Evolutionary conservation across 2,888 invertebrate genomes (phyloP).

Genomic region (Byasa hedistus): DNA sequence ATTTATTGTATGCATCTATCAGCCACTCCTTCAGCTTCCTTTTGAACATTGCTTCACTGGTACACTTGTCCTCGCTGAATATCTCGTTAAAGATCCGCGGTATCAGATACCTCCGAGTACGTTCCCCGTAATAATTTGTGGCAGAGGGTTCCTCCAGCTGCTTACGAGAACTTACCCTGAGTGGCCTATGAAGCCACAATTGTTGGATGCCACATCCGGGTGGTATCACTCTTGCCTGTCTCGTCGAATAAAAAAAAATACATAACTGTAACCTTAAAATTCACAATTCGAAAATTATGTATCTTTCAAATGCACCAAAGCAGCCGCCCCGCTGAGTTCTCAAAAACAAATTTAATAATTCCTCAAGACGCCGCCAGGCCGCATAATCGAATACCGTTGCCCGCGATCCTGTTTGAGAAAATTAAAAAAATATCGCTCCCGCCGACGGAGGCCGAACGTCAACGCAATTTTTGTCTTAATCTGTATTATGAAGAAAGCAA

Average conservation of each 20-base stretch:
- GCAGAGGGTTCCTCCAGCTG: too few relatives aligned
- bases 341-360: constrained; percentile 66
- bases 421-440: constrained; percentile 73
- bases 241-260: background rate
- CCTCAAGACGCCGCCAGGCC: constrained; percentile 51
- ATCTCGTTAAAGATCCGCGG: too few relatives aligned
- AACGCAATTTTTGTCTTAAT: constrained; percentile 74
- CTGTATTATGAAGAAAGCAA: constrained; percentile 68
- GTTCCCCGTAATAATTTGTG: too few relatives aligned
- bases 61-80: too few relatives aligned
- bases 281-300: background rate
- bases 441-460: constrained; percentile 59
- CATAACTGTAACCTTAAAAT: too few relatives aligned
- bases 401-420: constrained; percentile 69
- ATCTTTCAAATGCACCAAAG: constrained; percentile 37
- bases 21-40: too few relatives aligned
- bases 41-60: too few relatives aligned
- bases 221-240: background rate
- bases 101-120: too few relatives aligned
- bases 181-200: too few relatives aligned
- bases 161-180: too few relatives aligned
- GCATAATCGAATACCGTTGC: constrained; percentile 67
- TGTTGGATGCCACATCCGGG: too few relatives aligned
- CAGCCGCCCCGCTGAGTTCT: constrained; percentile 45
- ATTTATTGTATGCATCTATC: too few relatives aligned